Percentiles rank a stretch among this genome's conserved stretches.
These are phyloP conservation scores for Hypomesus transpacificus DNA, from an alignment of 2,113 vertebrate species.

Conservation along the genomic window DNA sequence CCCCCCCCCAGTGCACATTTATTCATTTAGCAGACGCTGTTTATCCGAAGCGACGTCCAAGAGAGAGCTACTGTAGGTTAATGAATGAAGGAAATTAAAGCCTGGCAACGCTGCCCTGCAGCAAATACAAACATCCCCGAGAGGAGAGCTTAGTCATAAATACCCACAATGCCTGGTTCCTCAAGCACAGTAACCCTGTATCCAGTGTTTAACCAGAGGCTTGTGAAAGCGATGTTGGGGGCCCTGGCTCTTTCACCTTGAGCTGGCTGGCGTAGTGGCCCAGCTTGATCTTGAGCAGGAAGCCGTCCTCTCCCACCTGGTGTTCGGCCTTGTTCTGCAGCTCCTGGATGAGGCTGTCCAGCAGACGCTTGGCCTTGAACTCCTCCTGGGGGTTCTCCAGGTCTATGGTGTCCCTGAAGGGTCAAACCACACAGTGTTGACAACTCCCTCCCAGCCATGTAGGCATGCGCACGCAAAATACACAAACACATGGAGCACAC, in stretches of 20 bases:
- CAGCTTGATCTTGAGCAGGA: conserved; percentile 96
- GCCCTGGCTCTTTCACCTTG: conserved; percentile 68
- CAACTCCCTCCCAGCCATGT: not conserved
- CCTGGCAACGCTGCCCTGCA: conserved; percentile 21
- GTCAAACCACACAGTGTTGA: not conserved
- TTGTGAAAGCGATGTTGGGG: not conserved
- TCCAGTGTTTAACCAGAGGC: not conserved
- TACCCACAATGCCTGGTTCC: conserved; percentile 55
- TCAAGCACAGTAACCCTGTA: conserved; percentile 21
- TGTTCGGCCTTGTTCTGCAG: conserved; percentile 97
- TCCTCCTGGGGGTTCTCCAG: conserved; percentile 93
- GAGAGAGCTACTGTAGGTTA: not conserved
- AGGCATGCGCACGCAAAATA: no score
- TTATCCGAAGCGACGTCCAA: no score
- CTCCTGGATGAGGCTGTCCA: conserved; percentile 94
- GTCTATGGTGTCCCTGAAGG: conserved; percentile 86
- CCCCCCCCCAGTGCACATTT: no score
- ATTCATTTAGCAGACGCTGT: no score
- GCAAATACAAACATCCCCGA: conserved; percentile 42
- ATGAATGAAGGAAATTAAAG: conserved; percentile 10
- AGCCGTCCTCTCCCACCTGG: conserved; percentile 94
- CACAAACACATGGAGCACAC: no score
- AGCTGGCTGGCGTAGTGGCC: conserved; percentile 95
- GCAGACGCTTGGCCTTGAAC: conserved; percentile 85
- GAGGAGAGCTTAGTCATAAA: conserved; percentile 50